Evolutionary conservation across 2,888 invertebrate species (phyloP).

Genomic region (Trichogramma evanescens): DNA sequence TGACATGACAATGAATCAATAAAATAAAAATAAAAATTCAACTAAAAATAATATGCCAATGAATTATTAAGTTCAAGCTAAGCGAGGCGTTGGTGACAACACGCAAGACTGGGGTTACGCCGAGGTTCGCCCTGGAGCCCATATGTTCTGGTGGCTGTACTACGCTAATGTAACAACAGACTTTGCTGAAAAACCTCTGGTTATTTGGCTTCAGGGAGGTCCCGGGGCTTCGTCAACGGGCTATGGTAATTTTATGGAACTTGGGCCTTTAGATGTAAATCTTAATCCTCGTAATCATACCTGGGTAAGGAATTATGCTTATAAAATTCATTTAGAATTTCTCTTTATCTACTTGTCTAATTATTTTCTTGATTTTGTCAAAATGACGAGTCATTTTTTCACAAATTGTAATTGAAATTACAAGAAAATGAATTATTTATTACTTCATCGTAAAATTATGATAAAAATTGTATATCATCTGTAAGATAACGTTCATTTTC

Average conservation of each 20-base stretch:
- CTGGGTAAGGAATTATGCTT: constrained; percentile 56
- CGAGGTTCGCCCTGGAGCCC: constrained; percentile 64
- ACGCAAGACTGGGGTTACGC: constrained; percentile 71
- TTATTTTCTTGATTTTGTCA: too few species aligned
- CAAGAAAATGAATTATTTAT: too few species aligned
- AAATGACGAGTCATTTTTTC: too few species aligned
- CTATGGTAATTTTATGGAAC: constrained; percentile 80
- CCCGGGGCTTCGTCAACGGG: constrained; percentile 76
- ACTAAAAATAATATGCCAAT: neutral
- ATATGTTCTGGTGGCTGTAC: constrained; percentile 85
- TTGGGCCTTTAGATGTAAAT: constrained; percentile 67
- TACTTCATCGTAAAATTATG: neutral
- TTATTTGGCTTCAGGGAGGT: constrained; percentile 88
- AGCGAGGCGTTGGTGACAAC: constrained; percentile 53
- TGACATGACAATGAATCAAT: too few species aligned
- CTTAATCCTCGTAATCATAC: constrained; percentile 64
- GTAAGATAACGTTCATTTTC: neutral
- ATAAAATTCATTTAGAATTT: neutral
- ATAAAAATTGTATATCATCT: neutral
- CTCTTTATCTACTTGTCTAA: neutral
- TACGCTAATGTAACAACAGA: constrained; percentile 56
- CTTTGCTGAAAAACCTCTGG: constrained; percentile 60
- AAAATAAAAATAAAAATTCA: too few species aligned
- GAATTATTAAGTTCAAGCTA: constrained; percentile 20
- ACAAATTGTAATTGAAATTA: too few species aligned